Evolutionary conservation across 2,113 vertebrate species (phyloP).

Genomic region (Axis porcinus): DNA sequence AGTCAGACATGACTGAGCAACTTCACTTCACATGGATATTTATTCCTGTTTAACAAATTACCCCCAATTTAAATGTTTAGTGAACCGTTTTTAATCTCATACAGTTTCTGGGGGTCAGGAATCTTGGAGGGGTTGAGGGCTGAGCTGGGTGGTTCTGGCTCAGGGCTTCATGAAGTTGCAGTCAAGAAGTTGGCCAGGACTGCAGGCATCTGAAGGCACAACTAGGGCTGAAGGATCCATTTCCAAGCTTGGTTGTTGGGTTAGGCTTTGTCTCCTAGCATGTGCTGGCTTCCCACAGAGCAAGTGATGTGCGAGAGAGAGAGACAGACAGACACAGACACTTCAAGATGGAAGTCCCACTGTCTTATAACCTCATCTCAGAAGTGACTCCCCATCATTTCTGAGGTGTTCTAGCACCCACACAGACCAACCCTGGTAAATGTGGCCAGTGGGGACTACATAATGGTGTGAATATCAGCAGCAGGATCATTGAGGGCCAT

Average conservation of each 20-base stretch:
- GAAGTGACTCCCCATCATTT: neutral
- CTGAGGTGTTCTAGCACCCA: neutral
- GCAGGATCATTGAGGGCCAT: neutral
- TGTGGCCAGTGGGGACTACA: neutral
- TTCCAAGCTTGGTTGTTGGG: neutral
- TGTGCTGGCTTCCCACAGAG: neutral
- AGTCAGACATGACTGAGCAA: neutral
- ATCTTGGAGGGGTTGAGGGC: neutral
- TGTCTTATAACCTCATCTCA: neutral
- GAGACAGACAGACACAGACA: neutral
- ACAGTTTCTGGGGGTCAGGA: neutral
- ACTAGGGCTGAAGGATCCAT: neutral
- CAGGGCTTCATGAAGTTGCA: neutral
- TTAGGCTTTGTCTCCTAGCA: neutral
- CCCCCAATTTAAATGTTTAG: neutral
- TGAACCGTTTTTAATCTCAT: neutral
- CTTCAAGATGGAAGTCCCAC: neutral
- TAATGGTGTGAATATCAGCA: neutral
- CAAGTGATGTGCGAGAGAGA: neutral
- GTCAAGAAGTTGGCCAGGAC: neutral
- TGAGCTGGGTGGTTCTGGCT: neutral
- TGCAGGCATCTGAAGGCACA: neutral
- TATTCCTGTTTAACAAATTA: neutral
- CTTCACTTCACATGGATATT: neutral
- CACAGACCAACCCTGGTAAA: neutral